Conservation (phyloP, 2,888 invertebrate species). For the Dynastes tityus region DNA sequence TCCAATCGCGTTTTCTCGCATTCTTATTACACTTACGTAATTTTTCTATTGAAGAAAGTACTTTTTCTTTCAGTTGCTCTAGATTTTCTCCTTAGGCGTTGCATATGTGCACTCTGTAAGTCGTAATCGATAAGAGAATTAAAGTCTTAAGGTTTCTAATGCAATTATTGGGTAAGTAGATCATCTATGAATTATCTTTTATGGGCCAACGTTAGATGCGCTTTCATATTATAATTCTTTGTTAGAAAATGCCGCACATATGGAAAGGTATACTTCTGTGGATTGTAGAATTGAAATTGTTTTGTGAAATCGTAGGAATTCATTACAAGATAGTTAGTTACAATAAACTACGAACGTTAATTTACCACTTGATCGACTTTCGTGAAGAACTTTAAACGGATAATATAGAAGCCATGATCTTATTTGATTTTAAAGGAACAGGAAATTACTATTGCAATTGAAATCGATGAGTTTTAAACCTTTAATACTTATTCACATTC, state of each 20-base stretch:
- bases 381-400: neutral
- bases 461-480: too few species aligned
- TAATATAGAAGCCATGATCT: neutral
- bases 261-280: slow-evolving; percentile 2
- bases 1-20: neutral
- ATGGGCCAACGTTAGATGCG: slow-evolving; percentile 5
- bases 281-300: neutral
- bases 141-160: slow-evolving; percentile 13
- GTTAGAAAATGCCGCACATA: neutral
- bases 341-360: neutral
- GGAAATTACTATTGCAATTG: neutral
- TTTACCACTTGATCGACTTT: neutral
- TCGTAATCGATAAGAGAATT: slow-evolving; percentile 12
- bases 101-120: slow-evolving; percentile 3
- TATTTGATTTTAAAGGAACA: neutral
- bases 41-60: slow-evolving; percentile 3
- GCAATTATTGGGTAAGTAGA: slow-evolving; percentile 30
- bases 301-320: slow-evolving; percentile 7
- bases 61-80: slow-evolving; percentile 24
- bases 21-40: slow-evolving; percentile 15
- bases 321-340: neutral
- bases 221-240: slow-evolving; percentile 28
- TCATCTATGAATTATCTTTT: slow-evolving; percentile 24
- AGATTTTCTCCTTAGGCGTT: slow-evolving; percentile 10
- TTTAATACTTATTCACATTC: too few species aligned